A percentile compares a stretch with the other conserved stretches of the same genome.
These are phyloP conservation scores for Scaptomyza hsui DNA, from an alignment of 1,140 invertebrate genomes.

Conservation along the genomic window DNA sequence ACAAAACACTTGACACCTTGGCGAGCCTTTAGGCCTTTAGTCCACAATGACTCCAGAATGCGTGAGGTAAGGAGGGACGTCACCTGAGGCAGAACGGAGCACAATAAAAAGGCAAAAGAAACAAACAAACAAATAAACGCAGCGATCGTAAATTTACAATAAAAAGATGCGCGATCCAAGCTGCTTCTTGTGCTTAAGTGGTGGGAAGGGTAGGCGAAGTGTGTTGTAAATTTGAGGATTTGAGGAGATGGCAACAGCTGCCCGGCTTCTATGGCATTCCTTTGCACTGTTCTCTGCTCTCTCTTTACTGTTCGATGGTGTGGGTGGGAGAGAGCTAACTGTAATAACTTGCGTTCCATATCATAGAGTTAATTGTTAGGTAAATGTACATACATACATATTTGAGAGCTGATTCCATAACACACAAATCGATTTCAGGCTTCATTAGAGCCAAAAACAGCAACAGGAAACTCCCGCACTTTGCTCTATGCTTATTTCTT, in stretches of 20 bases:
- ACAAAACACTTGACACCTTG: constrained; percentile 76
- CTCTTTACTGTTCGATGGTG: background rate
- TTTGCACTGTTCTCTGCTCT: background rate
- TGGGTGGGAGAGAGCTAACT: constrained; percentile 52
- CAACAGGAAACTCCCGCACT: constrained; percentile 74
- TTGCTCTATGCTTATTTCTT: constrained; percentile 45
- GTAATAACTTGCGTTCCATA: constrained; percentile 38
- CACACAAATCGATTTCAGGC: constrained; percentile 77
- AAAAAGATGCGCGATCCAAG: constrained; percentile 25
- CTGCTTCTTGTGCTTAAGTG: background rate
- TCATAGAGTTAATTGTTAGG: constrained; percentile 29
- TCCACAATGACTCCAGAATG: constrained; percentile 18
- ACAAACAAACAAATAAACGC: constrained; percentile 61
- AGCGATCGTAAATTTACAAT: constrained; percentile 69
- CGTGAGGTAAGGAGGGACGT: constrained; percentile 30
- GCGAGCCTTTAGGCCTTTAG: constrained; percentile 26
- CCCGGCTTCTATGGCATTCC: constrained; percentile 14
- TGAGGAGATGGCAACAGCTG: constrained; percentile 72
- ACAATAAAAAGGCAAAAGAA: constrained; percentile 55
- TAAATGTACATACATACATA: constrained; percentile 9
- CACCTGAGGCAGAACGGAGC: constrained; percentile 2
- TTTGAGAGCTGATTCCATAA: constrained; percentile 27
- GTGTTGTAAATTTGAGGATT: constrained; percentile 75
- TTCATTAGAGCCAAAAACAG: constrained; percentile 68
- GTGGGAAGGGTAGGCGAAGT: background rate